Conservation (phyloP, 2,113 vertebrate species). For the Ibidorhyncha struthersii region DNA sequence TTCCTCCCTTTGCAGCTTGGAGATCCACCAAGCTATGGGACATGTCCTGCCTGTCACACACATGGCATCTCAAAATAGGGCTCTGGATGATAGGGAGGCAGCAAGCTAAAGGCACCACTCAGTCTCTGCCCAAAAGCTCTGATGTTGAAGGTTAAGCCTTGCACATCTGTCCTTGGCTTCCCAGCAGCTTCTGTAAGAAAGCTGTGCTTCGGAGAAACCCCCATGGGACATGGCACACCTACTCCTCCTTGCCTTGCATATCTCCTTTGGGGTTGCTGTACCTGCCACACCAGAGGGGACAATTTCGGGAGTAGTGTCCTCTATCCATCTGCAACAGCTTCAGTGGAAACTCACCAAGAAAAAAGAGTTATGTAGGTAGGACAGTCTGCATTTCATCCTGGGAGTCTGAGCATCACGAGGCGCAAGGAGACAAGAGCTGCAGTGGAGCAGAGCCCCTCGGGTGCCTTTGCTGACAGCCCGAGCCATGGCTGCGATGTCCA, state of each 20-base stretch:
- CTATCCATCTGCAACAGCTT: not conserved
- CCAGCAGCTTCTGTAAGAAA: not conserved
- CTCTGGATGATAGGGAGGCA: not conserved
- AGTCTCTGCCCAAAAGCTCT: not conserved
- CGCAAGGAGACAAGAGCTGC: not conserved
- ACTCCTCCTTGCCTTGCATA: not conserved
- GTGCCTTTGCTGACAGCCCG: not conserved
- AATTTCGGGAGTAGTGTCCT: not conserved
- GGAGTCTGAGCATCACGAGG: not conserved
- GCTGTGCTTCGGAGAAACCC: not conserved
- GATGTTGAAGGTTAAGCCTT: not conserved
- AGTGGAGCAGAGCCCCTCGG: not conserved
- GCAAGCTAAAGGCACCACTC: not conserved
- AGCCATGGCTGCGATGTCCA: fast-evolving
- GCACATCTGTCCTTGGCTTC: not conserved
- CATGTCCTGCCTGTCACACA: not conserved
- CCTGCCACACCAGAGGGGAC: not conserved
- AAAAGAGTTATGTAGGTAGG: not conserved
- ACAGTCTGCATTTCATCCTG: not conserved
- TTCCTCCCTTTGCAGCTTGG: not conserved
- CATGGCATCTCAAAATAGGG: not conserved
- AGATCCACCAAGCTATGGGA: not conserved
- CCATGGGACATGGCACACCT: not conserved
- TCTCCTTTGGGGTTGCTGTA: not conserved
- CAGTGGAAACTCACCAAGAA: not conserved